Conservation (phyloP, 2,888 invertebrate species). For the Melinaea menophilus region DNA sequence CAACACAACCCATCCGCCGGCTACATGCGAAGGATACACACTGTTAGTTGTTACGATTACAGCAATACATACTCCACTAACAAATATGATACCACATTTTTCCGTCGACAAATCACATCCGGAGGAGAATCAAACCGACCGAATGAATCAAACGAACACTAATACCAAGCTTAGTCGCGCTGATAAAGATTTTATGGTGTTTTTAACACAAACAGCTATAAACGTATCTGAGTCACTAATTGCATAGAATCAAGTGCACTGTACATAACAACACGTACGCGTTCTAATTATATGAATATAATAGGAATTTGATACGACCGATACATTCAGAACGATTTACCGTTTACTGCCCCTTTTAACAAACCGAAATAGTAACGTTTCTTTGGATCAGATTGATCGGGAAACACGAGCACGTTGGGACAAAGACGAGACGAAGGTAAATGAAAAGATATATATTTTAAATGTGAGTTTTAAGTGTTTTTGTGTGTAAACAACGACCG, state of each 20-base stretch:
- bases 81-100: slow-evolving; percentile 72
- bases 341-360: slow-evolving; percentile 36
- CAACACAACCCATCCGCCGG: slow-evolving; percentile 44
- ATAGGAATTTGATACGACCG: slow-evolving; percentile 30
- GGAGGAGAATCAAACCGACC: slow-evolving; percentile 60
- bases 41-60: slow-evolving; percentile 67
- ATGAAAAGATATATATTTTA: slow-evolving; percentile 11
- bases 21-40: slow-evolving; percentile 65
- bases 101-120: slow-evolving; percentile 76
- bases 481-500: slow-evolving; percentile 53
- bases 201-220: slow-evolving; percentile 41
- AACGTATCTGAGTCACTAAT: slow-evolving; percentile 29
- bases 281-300: slow-evolving; percentile 25
- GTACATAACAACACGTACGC: slow-evolving; percentile 6
- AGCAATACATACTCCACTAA: slow-evolving; percentile 55
- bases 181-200: slow-evolving; percentile 55
- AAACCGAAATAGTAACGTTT: slow-evolving; percentile 48
- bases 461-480: slow-evolving; percentile 9
- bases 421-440: slow-evolving; percentile 26
- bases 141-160: slow-evolving; percentile 64
- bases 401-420: slow-evolving; percentile 33
- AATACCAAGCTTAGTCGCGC: slow-evolving; percentile 47
- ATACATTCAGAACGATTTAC: slow-evolving; percentile 37
- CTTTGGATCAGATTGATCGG: slow-evolving; percentile 38
- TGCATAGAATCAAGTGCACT: slow-evolving; percentile 17